Evolutionary conservation across 2,797 vertebrate species (phyloP), one percentile per base, ranked within the genome.

Genomic region (Aplochiton taeniatus): DNA sequence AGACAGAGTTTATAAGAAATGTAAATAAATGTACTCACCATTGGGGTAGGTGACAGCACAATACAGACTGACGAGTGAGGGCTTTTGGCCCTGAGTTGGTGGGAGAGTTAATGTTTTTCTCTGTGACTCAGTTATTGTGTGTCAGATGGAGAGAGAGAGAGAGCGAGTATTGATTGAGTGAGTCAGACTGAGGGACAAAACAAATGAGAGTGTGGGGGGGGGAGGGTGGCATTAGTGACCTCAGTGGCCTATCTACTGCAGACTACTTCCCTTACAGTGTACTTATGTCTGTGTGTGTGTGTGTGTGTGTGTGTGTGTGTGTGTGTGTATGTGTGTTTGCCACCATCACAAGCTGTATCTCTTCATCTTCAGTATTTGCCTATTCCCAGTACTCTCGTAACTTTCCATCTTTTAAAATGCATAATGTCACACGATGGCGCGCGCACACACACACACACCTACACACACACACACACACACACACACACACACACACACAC

Each of bases 341-440:
- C 17, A 10, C 42, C 43, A n/a, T 19, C 12, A 31, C 9, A 3
- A 1, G 46, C 46, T 11, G 17, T 53, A 9, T 61, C 46, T n/a
- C 47, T 18, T 65, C 53, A 91, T 89, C 91, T 76, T 43, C 31
- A 62, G 19, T 51, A 92, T 93, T 93, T 93, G 90, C 85, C 72
- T 91, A 82, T 84, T 63, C 74, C 66, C 79, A 74, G 70, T 20
- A 48, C n/a, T n/a, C n/a, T n/a, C n/a, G 45, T 10, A 81, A 80
- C 74, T 82, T 85, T 78, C 63, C 75, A 62, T 62, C 10, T 49
- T 13, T 14, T 61, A 58, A 60, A 57, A 52, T 53, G 68, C 47
- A 56, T 63, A 31, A 18, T 13, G n/a, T 14, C 56, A 58, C 42
- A 58, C 16, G 11, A 16, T 16, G 13, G 41, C 57, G 5, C 42